These are phyloP conservation scores for Asteroscopus sphinx DNA, from an alignment of 2,888 invertebrate species.

Conservation along the genomic window DNA sequence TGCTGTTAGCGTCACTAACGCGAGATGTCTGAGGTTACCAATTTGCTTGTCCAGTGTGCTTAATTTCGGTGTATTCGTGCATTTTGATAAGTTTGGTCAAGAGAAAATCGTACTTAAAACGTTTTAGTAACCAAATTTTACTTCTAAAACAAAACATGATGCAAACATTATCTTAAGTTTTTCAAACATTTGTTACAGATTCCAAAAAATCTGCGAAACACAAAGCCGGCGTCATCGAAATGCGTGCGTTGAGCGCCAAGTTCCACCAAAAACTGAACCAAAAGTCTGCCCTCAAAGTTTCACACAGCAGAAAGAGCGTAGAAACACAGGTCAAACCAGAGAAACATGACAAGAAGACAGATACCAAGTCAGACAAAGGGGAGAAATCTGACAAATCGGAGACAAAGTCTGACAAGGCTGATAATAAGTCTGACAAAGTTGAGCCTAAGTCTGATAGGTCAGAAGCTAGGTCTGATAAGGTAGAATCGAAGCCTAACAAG, in stretches of 20 bases:
- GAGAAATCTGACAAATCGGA: conserved; percentile 34
- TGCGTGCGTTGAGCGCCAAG: conserved; percentile 85
- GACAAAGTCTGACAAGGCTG: conserved; percentile 27
- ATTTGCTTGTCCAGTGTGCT: no score
- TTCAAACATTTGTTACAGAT: conserved; percentile 72
- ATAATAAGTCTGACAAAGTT: conserved; percentile 27
- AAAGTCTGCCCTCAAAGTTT: conserved; percentile 71
- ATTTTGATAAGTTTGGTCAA: no score
- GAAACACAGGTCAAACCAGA: conserved; percentile 70
- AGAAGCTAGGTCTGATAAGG: conserved; percentile 32
- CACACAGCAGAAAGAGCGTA: conserved; percentile 75
- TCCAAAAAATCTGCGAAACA: conserved; percentile 79
- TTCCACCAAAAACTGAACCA: conserved; percentile 78
- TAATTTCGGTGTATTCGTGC: no score
- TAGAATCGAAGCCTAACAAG: conserved; percentile 32
- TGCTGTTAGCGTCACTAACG: no score
- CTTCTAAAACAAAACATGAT: no score
- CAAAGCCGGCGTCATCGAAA: conserved; percentile 85
- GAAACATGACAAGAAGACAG: conserved; percentile 69
- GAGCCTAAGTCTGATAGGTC: conserved; percentile 28
- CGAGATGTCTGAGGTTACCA: no score
- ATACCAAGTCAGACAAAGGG: conserved; percentile 47
- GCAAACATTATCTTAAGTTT: neutral
- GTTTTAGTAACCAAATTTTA: no score
- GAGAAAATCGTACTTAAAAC: no score